phyloP scores from a whole-genome alignment of 2,113 vertebrate genomes.

The Catagonus wagneri region DNA sequence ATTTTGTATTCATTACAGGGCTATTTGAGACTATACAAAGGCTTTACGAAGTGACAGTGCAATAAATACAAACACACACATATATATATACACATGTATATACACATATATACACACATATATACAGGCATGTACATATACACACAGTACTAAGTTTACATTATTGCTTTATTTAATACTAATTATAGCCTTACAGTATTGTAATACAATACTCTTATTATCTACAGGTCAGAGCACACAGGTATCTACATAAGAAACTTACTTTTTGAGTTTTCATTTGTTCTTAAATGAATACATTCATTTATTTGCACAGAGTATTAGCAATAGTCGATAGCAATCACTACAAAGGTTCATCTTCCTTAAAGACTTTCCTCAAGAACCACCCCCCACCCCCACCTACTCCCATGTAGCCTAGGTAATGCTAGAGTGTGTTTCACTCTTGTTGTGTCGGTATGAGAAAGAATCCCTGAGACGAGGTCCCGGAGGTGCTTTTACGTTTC shows the following conservation, averaged over 20 bases:
- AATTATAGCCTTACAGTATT: background rate
- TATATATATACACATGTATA: background rate
- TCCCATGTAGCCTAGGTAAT: background rate
- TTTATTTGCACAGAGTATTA: background rate
- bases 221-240: background rate
- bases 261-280: background rate
- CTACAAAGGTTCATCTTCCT: background rate
- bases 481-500: background rate
- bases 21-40: background rate
- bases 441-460: conserved; percentile 31
- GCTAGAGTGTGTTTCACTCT: background rate
- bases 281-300: background rate
- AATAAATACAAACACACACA: background rate
- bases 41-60: background rate
- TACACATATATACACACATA: background rate
- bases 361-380: background rate
- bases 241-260: background rate
- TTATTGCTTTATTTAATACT: background rate
- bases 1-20: background rate
- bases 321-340: background rate
- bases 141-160: background rate
- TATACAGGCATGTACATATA: background rate
- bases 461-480: background rate
- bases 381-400: background rate
- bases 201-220: background rate